Evolutionary conservation across 1,140 invertebrate genomes (phyloP).

Genomic region (Bombus consobrinus): DNA sequence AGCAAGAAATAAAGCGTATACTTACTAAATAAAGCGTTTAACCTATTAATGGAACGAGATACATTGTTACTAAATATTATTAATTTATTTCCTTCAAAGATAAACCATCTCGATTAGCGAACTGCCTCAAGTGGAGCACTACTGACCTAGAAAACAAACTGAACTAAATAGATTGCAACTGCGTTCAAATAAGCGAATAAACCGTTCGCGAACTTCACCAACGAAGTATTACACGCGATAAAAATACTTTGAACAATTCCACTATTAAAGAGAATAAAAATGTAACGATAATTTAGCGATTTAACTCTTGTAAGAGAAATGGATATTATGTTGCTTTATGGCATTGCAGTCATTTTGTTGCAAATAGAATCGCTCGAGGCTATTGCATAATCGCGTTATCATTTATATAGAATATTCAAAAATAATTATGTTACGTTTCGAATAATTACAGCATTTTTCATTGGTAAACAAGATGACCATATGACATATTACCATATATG

Average conservation of each 20-base stretch:
- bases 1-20: background rate
- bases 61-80: constrained; percentile 6
- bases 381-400: background rate
- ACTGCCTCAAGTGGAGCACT: constrained; percentile 13
- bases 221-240: background rate
- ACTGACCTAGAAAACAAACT: constrained; percentile 47
- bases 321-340: no score
- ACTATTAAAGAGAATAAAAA: no score
- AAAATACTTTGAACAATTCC: background rate
- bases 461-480: background rate
- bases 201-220: background rate
- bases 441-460: constrained; percentile 15
- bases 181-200: constrained; percentile 15
- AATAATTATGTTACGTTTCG: constrained; percentile 5
- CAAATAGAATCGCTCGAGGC: background rate
- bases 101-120: constrained; percentile 23
- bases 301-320: background rate
- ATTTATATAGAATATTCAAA: constrained; percentile 8
- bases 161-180: constrained; percentile 39
- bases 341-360: background rate
- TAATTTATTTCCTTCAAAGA: constrained; percentile 32
- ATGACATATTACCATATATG: constrained; percentile 4
- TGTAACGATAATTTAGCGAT: background rate
- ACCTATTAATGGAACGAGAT: background rate
- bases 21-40: background rate